A percentile compares a stretch with the other conserved stretches of the same genome.
Conservation (phyloP, 2,797 vertebrate genomes). For the Myotis daubentonii region DNA sequence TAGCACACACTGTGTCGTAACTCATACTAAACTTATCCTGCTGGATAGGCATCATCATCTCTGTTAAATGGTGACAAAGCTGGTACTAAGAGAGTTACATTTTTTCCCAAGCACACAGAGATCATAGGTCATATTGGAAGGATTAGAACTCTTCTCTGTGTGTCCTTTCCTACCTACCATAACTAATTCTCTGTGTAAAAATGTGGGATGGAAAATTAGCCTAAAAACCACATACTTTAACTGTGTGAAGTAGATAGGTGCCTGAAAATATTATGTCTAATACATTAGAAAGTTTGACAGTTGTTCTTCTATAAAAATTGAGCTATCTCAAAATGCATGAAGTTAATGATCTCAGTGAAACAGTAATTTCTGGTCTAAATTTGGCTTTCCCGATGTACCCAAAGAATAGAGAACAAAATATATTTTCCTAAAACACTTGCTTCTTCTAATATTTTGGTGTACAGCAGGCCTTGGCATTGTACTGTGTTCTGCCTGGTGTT, state of each 20-base stretch:
- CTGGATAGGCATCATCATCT: not conserved
- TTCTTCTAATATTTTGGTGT: not conserved
- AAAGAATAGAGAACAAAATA: constrained; percentile 29
- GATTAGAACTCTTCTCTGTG: not conserved
- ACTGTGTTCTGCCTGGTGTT: not conserved
- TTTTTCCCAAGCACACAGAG: not conserved
- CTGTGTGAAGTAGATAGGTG: not conserved
- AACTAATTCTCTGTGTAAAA: not conserved
- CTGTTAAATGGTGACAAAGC: not conserved
- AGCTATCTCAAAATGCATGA: constrained; percentile 40
- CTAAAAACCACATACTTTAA: not conserved
- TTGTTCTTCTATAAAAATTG: constrained; percentile 8
- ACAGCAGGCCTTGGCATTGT: not conserved
- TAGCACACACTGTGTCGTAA: not conserved
- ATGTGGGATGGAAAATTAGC: not conserved
- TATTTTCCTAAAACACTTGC: not conserved
- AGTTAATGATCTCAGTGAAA: constrained; percentile 42
- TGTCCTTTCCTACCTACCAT: not conserved
- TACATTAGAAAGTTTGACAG: not conserved
- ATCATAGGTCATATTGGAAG: not conserved
- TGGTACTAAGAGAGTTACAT: not conserved
- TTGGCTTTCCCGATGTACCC: not conserved
- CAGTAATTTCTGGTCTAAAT: constrained; percentile 29
- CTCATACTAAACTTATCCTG: not conserved
- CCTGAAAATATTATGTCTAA: not conserved